A percentile compares a stretch with the other conserved stretches of the same genome.
These are phyloP conservation scores for Rotaria socialis DNA, from an alignment of 2,888 invertebrate species.

Conservation along the genomic window DNA sequence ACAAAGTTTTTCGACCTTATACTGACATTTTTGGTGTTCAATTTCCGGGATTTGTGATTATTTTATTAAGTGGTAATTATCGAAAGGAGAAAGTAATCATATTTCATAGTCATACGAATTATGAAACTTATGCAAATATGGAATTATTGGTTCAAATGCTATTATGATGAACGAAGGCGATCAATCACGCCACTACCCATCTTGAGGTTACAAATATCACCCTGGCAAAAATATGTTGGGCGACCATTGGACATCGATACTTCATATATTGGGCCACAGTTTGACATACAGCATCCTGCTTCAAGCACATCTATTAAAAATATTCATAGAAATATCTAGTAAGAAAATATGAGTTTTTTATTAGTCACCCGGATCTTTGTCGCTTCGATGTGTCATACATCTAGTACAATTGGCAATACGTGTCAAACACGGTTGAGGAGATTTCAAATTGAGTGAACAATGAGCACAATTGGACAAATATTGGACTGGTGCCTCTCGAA, in stretches of 20 bases:
- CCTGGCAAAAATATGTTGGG: conserved; percentile 20
- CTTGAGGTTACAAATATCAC: neutral
- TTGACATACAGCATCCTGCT: conserved; percentile 21
- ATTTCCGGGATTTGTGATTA: too few species aligned
- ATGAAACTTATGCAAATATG: too few species aligned
- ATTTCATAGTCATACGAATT: too few species aligned
- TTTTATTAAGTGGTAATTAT: too few species aligned
- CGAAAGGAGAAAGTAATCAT: too few species aligned
- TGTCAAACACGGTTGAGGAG: neutral
- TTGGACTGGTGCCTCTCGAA: neutral
- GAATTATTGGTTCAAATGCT: too few species aligned
- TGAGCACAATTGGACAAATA: neutral
- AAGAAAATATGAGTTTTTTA: neutral
- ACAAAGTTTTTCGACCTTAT: too few species aligned
- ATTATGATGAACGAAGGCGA: too few species aligned
- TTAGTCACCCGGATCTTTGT: neutral
- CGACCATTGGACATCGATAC: conserved; percentile 10
- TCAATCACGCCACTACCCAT: too few species aligned
- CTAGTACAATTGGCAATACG: neutral
- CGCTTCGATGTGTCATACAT: neutral
- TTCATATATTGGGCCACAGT: conserved; percentile 3
- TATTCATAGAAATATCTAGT: neutral
- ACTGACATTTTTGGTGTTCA: too few species aligned
- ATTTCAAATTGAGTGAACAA: neutral
- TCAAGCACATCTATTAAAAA: neutral